A percentile compares a stretch with the other conserved stretches of the same genome.
Conservation (phyloP, 1,140 invertebrate genomes). For the Lucilia cuprina region DNA sequence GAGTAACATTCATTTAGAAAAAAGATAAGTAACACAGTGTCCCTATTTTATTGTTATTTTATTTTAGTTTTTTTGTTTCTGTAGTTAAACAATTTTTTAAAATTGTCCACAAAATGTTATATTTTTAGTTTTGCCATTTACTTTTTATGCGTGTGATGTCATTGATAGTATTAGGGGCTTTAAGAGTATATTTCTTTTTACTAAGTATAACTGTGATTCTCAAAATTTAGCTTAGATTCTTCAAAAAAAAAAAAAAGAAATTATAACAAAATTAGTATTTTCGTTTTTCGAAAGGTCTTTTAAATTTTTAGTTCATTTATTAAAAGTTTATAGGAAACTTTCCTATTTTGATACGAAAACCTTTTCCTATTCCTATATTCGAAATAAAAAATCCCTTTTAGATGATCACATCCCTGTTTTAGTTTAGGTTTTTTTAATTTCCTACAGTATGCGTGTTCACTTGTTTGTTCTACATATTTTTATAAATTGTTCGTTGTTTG, state of each 20-base stretch:
- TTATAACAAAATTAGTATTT: too few relatives aligned
- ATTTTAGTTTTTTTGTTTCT: background rate
- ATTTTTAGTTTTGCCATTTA: background rate
- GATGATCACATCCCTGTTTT: background rate
- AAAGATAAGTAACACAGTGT: constrained; percentile 2
- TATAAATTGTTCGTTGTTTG: background rate
- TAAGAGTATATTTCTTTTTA: too few relatives aligned
- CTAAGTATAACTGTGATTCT: too few relatives aligned
- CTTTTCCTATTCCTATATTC: too few relatives aligned
- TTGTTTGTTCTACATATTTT: background rate
- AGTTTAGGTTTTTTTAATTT: background rate
- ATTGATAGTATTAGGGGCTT: background rate
- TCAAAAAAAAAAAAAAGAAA: too few relatives aligned
- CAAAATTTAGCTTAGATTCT: too few relatives aligned
- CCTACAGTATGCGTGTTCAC: background rate
- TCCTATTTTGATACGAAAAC: too few relatives aligned
- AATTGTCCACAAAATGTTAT: background rate
- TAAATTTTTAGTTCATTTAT: too few relatives aligned
- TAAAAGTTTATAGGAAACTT: too few relatives aligned
- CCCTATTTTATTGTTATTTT: constrained; percentile 18
- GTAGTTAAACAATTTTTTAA: background rate
- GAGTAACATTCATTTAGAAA: background rate
- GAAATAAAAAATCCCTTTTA: too few relatives aligned
- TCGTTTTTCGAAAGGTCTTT: too few relatives aligned
- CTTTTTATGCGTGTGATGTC: background rate